Conservation (phyloP, 2,113 vertebrate genomes). For the Procapra przewalskii region DNA sequence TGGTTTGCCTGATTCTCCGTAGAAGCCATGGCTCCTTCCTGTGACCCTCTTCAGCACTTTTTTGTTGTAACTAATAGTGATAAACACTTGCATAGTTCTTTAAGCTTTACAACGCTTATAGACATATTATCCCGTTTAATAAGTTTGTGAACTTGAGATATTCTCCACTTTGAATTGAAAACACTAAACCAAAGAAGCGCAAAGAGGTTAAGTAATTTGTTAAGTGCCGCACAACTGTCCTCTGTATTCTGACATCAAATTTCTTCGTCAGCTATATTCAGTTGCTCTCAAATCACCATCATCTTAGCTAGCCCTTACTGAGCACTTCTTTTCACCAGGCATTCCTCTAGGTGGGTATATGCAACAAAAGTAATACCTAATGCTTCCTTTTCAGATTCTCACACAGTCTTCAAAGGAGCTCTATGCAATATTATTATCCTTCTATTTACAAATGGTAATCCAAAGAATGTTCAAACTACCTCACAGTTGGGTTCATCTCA, state of each 20-base stretch:
- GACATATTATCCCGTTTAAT: not conserved
- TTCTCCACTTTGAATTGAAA: not conserved
- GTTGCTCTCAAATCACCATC: not conserved
- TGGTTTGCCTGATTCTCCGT: not conserved
- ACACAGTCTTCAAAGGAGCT: not conserved
- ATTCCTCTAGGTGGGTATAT: not conserved
- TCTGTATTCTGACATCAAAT: not conserved
- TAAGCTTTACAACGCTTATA: not conserved
- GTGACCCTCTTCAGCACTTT: not conserved
- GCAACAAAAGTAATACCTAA: not conserved
- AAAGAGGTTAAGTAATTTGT: not conserved
- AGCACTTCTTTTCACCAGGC: not conserved
- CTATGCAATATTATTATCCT: not conserved
- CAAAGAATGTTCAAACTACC: not conserved
- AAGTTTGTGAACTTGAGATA: not conserved
- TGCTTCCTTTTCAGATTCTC: not conserved
- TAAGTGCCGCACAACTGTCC: not conserved
- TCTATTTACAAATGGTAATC: not conserved
- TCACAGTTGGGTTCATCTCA: not conserved
- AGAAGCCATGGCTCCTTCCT: not conserved
- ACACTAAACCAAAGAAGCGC: not conserved
- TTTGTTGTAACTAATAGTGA: not conserved
- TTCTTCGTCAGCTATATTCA: not conserved
- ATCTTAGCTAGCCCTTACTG: not conserved
- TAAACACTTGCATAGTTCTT: not conserved